A percentile compares a stretch with the other conserved stretches of the same genome.
These are phyloP conservation scores for Drosophila peninsularis DNA, from an alignment of 2,888 invertebrate genomes.

Conservation along the genomic window DNA sequence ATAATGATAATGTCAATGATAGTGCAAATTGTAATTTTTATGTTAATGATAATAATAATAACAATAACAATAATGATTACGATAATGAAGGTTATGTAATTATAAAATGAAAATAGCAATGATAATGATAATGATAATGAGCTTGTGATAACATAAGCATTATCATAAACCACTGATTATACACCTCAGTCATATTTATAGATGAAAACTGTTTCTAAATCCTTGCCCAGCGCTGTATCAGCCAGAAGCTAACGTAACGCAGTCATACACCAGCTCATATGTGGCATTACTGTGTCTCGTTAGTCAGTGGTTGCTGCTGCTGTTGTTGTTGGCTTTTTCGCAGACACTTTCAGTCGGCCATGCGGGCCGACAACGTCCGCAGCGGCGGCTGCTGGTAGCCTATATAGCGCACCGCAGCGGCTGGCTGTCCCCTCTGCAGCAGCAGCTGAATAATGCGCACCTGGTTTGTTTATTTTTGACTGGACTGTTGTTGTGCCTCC, in stretches of 20 bases:
- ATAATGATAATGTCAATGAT: not conserved
- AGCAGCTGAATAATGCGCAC: conserved; percentile 66
- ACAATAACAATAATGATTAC: not conserved
- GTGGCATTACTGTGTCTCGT: conserved; percentile 64
- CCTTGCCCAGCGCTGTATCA: conserved; percentile 7
- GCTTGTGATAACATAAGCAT: too few relatives aligned
- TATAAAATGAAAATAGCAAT: not conserved
- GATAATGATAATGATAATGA: not conserved
- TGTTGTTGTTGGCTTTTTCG: conserved; percentile 38
- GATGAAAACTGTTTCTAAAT: conserved; percentile 10
- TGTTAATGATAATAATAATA: not conserved
- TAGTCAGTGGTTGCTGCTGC: conserved; percentile 48
- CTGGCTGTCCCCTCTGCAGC: not conserved
- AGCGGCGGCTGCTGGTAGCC: conserved; percentile 44
- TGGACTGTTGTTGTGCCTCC: conserved; percentile 36
- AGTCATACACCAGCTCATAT: conserved; percentile 17
- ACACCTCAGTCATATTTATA: not conserved
- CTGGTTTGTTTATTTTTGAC: conserved; percentile 78
- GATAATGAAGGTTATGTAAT: not conserved
- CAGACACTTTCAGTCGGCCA: conserved; percentile 56
- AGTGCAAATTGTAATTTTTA: not conserved
- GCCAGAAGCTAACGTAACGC: conserved; percentile 7
- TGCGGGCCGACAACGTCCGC: conserved; percentile 61
- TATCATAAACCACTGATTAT: too few relatives aligned
- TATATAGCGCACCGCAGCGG: conserved; percentile 1